Evolutionary conservation across 2,113 vertebrate species (phyloP), one percentile per base, ranked within the genome.

Genomic region (Tychaedon coryphoeus): DNA sequence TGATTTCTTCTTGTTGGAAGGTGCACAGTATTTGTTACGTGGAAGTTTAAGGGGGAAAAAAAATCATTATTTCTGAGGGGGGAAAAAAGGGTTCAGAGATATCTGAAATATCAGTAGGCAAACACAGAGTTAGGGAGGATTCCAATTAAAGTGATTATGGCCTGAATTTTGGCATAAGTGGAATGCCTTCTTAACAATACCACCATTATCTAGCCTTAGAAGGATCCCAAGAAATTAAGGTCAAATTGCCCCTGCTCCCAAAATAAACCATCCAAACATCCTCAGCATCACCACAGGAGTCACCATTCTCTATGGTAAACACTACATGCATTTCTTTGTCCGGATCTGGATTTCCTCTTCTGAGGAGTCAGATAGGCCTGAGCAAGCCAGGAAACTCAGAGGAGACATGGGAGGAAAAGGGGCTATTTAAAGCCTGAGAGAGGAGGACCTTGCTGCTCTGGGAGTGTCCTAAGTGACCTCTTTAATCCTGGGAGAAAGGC

Each of bases 401-500:
- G 57, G 47, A 64, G 83, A n/a, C 28, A 15, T 26, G 54, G 85
- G 87, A 78, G 28, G 54, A 64, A 85, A 82, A 43, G 16, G 28
- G n/a, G 77, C 93, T 96, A 96, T 97, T 97, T 96, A 96, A 95
- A 98, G 96, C 89, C 90, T 79, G 19, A 2, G 60, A 88, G 79
- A 88, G 60, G 53, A 93, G 86, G 72, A 85, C 86, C 85, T 90
- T 70, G 25, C 66, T 74, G 67, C 81, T 92, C 60, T 76, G 74
- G 61, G 54, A 93, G 77, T 84, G 64, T 94, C 96, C 85, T 82
- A 96, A 97, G 96, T 95, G 95, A 97, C 94, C 92, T 81, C 92
- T 93, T 97, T 94, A 97, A 96, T 92, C 95, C 92, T 56, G 53
- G 94, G 74, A 97, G 93, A 97, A 95, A 97, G 95, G 95, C 87